Evolutionary conservation across 2,888 invertebrate species (phyloP).

Genomic region (Anagyrus pseudococci): DNA sequence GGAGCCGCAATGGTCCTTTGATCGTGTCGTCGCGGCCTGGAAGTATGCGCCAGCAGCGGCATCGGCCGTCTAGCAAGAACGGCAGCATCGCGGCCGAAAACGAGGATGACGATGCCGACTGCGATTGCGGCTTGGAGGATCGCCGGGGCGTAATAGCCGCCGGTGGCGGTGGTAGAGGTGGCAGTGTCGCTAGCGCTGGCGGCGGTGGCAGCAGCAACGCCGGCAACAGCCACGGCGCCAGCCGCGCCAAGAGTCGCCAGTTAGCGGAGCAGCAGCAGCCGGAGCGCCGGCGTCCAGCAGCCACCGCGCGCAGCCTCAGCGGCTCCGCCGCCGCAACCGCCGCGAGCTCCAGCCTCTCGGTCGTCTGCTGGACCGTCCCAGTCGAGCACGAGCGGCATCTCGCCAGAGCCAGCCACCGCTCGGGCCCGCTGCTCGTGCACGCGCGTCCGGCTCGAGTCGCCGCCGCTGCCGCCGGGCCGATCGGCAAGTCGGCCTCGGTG

Average conservation of each 20-base stretch:
- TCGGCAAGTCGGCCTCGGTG: not conserved
- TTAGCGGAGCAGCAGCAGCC: conserved; percentile 9
- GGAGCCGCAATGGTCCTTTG: conserved; percentile 2
- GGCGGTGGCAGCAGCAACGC: conserved; percentile 1
- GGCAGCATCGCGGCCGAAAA: not conserved
- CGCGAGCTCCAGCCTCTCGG: too few relatives aligned
- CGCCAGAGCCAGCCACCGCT: too few relatives aligned
- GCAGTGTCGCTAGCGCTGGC: not conserved
- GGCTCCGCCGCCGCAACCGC: not conserved
- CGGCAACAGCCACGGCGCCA: not conserved
- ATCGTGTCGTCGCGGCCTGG: not conserved
- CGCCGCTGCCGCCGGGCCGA: not conserved
- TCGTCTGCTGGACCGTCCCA: too few relatives aligned
- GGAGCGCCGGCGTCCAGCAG: not conserved
- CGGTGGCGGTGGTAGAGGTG: not conserved
- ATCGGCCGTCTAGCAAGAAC: not conserved
- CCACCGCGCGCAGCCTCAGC: not conserved
- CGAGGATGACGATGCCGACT: too few relatives aligned
- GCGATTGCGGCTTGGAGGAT: too few relatives aligned
- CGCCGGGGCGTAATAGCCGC: not conserved
- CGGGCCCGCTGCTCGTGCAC: too few relatives aligned
- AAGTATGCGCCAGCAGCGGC: not conserved
- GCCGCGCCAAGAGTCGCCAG: not conserved
- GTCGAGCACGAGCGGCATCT: too few relatives aligned
- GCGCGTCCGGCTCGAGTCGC: not conserved